These are phyloP conservation scores for Maniola jurtina DNA, from an alignment of 1,140 invertebrate species.

Conservation along the genomic window DNA sequence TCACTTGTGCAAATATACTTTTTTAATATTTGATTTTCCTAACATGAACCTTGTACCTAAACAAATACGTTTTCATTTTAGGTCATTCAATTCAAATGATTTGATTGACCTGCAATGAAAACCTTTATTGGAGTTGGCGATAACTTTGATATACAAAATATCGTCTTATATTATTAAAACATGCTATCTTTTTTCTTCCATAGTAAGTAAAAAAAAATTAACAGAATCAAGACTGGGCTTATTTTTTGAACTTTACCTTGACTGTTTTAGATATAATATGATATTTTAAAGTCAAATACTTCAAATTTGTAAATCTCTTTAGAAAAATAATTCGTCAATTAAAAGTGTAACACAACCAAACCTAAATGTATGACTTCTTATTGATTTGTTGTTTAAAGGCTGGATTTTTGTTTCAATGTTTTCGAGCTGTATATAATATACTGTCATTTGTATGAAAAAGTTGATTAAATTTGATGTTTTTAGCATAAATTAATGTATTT, in stretches of 20 bases:
- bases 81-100: too few species aligned
- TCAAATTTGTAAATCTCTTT: neutral
- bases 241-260: conserved; percentile 19
- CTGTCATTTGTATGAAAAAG: neutral
- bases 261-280: conserved; percentile 24
- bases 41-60: too few species aligned
- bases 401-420: neutral
- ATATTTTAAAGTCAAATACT: conserved; percentile 7
- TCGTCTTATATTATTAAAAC: too few species aligned
- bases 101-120: too few species aligned
- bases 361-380: neutral
- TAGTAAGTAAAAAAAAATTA: too few species aligned
- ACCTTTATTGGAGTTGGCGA: too few species aligned
- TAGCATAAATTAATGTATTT: too few species aligned
- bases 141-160: too few species aligned
- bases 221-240: conserved; percentile 1
- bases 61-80: too few species aligned
- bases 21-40: too few species aligned
- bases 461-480: neutral
- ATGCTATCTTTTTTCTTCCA: too few species aligned
- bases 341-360: conserved; percentile 3
- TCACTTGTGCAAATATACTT: too few species aligned
- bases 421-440: neutral
- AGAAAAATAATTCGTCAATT: conserved; percentile 19
- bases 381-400: neutral